A percentile compares a stretch with the other conserved stretches of the same genome.
These are phyloP conservation scores for Miltochrista miniata DNA, from an alignment of 2,888 invertebrate species.

Conservation along the genomic window DNA sequence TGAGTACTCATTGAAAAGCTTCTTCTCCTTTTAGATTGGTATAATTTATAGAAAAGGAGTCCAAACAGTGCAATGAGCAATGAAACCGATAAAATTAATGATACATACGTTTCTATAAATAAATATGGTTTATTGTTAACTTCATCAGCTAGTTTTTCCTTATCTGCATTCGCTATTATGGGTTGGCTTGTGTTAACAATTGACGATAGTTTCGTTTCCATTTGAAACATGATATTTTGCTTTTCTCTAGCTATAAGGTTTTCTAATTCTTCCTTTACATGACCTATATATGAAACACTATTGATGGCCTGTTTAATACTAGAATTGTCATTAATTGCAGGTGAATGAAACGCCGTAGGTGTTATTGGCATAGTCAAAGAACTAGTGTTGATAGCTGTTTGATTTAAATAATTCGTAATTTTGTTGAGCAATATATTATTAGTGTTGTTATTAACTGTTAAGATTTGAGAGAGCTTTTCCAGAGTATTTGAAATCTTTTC, in stretches of 20 bases:
- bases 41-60: not conserved
- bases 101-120: not conserved
- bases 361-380: slow-evolving; percentile 2
- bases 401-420: slow-evolving; percentile 19
- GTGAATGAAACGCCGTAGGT: not conserved
- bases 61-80: not conserved
- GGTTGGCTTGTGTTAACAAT: not conserved
- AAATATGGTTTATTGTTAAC: not conserved
- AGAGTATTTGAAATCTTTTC: slow-evolving; percentile 27
- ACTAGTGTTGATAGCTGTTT: slow-evolving; percentile 6
- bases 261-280: slow-evolving; percentile 37
- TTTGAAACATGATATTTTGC: slow-evolving; percentile 31
- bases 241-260: slow-evolving; percentile 36
- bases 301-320: not conserved
- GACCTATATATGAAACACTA: slow-evolving; percentile 26
- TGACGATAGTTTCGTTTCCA: slow-evolving; percentile 32
- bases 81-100: not conserved
- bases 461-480: slow-evolving; percentile 16
- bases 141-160: not conserved
- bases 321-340: not conserved
- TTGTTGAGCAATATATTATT: slow-evolving; percentile 16
- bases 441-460: slow-evolving; percentile 20
- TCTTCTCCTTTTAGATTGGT: not conserved
- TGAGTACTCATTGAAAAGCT: slow-evolving; percentile 1
- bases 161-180: not conserved